These are phyloP conservation scores for Florisuga fusca DNA, from an alignment of 2,797 vertebrate species.

Conservation along the genomic window DNA sequence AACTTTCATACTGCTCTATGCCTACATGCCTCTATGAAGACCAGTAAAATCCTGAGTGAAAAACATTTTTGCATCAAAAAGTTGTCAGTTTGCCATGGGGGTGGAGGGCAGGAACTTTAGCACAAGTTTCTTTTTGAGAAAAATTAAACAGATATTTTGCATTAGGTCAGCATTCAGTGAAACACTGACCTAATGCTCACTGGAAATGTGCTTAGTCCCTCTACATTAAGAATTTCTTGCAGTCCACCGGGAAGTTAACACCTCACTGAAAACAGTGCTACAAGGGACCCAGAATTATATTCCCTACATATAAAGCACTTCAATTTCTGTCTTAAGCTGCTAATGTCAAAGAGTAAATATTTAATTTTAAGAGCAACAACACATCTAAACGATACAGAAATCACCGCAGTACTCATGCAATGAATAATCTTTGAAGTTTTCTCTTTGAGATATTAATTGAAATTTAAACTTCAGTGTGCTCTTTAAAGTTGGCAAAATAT, in stretches of 20 bases:
- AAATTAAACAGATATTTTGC: not conserved
- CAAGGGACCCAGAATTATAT: not conserved
- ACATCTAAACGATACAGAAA: not conserved
- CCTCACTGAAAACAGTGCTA: not conserved
- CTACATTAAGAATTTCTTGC: not conserved
- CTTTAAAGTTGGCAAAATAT: not conserved
- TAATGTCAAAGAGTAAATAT: not conserved
- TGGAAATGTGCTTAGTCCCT: not conserved
- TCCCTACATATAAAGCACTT: not conserved
- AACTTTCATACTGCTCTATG: not conserved
- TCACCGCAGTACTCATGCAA: not conserved
- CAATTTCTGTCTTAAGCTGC: not conserved
- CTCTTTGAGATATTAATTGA: not conserved
- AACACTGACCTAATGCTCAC: not conserved
- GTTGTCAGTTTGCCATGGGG: not conserved
- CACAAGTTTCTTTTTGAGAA: not conserved
- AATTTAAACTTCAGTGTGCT: not conserved
- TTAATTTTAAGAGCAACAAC: not conserved
- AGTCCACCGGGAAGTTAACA: not conserved
- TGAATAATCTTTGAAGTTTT: not conserved
- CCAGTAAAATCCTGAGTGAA: not conserved
- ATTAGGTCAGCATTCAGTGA: not conserved
- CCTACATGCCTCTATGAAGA: not conserved
- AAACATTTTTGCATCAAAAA: not conserved
- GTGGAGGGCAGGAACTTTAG: not conserved